These are phyloP conservation scores for Oncorhynchus clarkii DNA, from an alignment of 2,113 vertebrate genomes.

Conservation along the genomic window DNA sequence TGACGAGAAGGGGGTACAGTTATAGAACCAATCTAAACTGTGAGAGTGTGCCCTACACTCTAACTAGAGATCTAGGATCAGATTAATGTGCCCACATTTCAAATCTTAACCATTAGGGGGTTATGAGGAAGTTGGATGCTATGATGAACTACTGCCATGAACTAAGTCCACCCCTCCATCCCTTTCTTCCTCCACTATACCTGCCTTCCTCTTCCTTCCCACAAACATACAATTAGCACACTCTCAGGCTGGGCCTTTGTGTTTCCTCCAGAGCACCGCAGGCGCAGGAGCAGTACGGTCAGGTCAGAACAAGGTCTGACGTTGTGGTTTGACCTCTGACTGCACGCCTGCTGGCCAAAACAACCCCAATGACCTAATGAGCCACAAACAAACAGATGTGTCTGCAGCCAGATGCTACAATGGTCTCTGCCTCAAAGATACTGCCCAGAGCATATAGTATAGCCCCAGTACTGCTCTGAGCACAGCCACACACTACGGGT, in stretches of 20 bases:
- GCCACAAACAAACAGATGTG: constrained; percentile 56
- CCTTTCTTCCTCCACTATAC: constrained; percentile 4
- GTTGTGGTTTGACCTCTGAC: constrained; percentile 54
- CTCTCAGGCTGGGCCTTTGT: constrained; percentile 44
- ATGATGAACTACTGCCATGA: constrained; percentile 36
- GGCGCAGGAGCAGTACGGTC: not conserved
- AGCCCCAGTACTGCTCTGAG: no score
- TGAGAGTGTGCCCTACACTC: no score
- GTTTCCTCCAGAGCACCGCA: constrained; percentile 53
- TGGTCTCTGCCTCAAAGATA: no score
- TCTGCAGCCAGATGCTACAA: not conserved
- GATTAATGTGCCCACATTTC: no score
- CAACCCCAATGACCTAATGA: constrained; percentile 41
- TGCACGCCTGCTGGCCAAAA: constrained; percentile 54
- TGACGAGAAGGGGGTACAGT: not conserved
- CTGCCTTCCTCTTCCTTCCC: constrained; percentile 42
- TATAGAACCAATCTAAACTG: not conserved
- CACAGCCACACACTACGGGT: no score
- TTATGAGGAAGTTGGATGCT: not conserved
- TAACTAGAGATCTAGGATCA: no score
- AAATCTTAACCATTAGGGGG: not conserved
- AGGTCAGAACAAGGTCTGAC: constrained; percentile 58
- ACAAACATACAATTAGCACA: constrained; percentile 64
- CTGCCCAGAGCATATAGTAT: no score
- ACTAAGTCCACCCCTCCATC: constrained; percentile 36